Conservation (phyloP, 2,888 invertebrate species). For the Urechis unicinctus region DNA sequence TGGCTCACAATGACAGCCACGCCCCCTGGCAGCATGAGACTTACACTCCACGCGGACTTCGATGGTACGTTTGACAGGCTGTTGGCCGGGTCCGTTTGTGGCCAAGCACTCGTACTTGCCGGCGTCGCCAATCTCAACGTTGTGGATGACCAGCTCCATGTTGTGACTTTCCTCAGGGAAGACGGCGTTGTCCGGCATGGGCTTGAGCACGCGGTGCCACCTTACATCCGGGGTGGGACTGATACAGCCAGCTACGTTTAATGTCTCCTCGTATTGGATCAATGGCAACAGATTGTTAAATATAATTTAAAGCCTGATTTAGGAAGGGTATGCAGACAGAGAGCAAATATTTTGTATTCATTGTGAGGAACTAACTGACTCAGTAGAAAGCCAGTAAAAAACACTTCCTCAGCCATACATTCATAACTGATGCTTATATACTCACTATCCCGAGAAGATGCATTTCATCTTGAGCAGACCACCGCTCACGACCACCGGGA, state of each 20-base stretch:
- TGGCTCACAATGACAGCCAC: too few relatives aligned
- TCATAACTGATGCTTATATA: neutral
- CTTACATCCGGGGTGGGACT: conserved; percentile 87
- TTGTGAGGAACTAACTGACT: too few relatives aligned
- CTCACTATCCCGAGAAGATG: conserved; percentile 25
- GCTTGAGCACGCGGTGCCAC: conserved; percentile 74
- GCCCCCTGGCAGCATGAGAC: too few relatives aligned
- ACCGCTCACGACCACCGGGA: conserved; percentile 13
- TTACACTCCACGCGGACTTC: neutral
- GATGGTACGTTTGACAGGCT: neutral
- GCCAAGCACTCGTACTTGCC: conserved; percentile 82
- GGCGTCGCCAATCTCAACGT: conserved; percentile 63
- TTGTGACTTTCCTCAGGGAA: neutral
- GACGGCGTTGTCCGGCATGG: conserved; percentile 51
- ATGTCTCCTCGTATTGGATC: too few relatives aligned
- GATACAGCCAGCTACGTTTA: conserved; percentile 17
- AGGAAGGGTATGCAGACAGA: too few relatives aligned
- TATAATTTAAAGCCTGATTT: too few relatives aligned
- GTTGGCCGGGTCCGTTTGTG: conserved; percentile 19
- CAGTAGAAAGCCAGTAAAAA: too few relatives aligned
- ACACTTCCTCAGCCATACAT: neutral
- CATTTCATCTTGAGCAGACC: conserved; percentile 16
- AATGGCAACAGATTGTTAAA: too few relatives aligned
- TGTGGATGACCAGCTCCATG: conserved; percentile 53
- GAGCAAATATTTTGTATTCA: too few relatives aligned